Evolutionary conservation across 2,888 invertebrate genomes (phyloP).

Genomic region (Diadegma fenestrale): DNA sequence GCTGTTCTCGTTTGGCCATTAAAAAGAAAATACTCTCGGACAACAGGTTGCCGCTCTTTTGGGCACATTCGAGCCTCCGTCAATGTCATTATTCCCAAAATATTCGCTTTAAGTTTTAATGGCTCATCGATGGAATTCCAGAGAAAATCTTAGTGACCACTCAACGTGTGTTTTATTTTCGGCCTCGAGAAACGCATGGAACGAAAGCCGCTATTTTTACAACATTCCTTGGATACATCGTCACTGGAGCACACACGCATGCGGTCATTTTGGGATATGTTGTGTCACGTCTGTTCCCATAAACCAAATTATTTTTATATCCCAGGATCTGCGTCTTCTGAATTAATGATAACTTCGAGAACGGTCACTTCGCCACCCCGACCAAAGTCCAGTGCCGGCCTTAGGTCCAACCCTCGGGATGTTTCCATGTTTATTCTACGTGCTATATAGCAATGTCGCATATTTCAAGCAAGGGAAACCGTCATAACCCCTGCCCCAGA

Average conservation of each 20-base stretch:
- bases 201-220: constrained; percentile 28
- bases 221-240: constrained; percentile 53
- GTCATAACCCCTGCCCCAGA: constrained; percentile 49
- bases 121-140: neutral
- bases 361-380: constrained; percentile 74
- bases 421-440: constrained; percentile 17
- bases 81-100: constrained; percentile 79
- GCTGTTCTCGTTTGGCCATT: constrained; percentile 74
- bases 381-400: constrained; percentile 28
- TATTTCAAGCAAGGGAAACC: constrained; percentile 71
- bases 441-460: constrained; percentile 60
- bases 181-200: neutral
- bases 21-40: constrained; percentile 73
- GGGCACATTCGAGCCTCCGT: constrained; percentile 65
- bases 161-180: constrained; percentile 41
- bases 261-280: constrained; percentile 59
- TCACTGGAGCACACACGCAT: constrained; percentile 1
- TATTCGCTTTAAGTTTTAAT: constrained; percentile 59
- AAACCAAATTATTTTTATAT: constrained; percentile 84
- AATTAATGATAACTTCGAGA: constrained; percentile 82
- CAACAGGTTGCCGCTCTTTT: constrained; percentile 80
- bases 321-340: constrained; percentile 80
- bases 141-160: neutral
- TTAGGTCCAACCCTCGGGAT: constrained; percentile 39
- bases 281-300: constrained; percentile 82